A percentile compares a stretch with the other conserved stretches of the same genome.
Conservation (phyloP, 2,113 vertebrate species). For the Hipposideros armiger region DNA sequence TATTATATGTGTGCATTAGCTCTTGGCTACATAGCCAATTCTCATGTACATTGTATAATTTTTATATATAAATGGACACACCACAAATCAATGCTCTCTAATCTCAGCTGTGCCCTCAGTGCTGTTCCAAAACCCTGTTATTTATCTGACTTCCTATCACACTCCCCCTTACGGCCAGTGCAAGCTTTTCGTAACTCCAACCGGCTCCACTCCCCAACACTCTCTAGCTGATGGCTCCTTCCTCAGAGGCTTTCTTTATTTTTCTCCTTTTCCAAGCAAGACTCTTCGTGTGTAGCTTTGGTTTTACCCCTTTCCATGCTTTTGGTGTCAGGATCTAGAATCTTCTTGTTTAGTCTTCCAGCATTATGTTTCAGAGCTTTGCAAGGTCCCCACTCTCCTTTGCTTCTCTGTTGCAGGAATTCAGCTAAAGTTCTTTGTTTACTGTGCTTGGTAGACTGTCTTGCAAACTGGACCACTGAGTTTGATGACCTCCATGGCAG, state of each 20-base stretch:
- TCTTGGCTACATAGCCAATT: conserved; percentile 75
- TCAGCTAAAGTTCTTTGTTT: neutral
- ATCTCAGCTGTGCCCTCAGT: neutral
- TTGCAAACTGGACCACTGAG: neutral
- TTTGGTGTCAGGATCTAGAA: neutral
- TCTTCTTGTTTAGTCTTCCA: neutral
- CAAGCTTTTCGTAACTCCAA: neutral
- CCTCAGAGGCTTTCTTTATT: neutral
- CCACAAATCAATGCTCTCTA: conserved; percentile 63
- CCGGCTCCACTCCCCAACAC: neutral
- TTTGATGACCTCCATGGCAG: neutral
- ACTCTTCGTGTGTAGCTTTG: neutral
- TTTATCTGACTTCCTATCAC: conserved; percentile 46
- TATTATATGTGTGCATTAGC: conserved; percentile 79
- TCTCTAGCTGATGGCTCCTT: neutral
- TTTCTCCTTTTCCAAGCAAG: neutral
- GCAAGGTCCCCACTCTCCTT: neutral
- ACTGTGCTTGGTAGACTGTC: neutral
- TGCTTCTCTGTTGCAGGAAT: neutral
- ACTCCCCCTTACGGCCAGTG: neutral
- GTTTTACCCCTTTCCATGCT: neutral
- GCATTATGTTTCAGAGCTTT: neutral
- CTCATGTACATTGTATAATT: conserved; percentile 63
- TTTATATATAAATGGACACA: conserved; percentile 76
- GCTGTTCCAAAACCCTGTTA: conserved; percentile 55